Evolutionary conservation across 2,888 invertebrate species (phyloP).

Genomic region (Leptopilina syphax): DNA sequence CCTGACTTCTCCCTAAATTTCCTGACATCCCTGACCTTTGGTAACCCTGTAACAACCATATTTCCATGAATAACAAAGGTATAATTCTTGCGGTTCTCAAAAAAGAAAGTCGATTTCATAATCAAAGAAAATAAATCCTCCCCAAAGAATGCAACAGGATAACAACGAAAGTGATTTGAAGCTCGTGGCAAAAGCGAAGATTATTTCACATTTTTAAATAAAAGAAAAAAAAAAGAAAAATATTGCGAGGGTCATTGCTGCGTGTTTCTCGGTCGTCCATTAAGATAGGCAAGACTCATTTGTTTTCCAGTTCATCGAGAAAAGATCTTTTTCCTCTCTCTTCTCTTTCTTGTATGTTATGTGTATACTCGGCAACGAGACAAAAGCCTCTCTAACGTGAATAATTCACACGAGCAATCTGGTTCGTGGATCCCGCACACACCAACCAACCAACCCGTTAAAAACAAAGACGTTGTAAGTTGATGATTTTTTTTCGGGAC

Average conservation of each 20-base stretch:
- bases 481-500: slow-evolving; percentile 47
- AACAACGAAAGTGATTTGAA: neutral
- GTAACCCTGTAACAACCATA: too few species aligned
- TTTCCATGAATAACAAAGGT: too few species aligned
- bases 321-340: slow-evolving; percentile 51
- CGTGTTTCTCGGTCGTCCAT: slow-evolving; percentile 41
- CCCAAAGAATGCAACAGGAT: neutral
- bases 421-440: slow-evolving; percentile 54
- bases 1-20: too few species aligned
- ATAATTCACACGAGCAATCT: slow-evolving; percentile 56
- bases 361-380: slow-evolving; percentile 20
- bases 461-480: slow-evolving; percentile 51
- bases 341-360: slow-evolving; percentile 10
- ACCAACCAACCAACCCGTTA: neutral
- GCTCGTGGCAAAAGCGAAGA: neutral
- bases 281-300: slow-evolving; percentile 44
- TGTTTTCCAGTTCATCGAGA: slow-evolving; percentile 52
- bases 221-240: neutral
- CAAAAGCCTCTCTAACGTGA: slow-evolving; percentile 10
- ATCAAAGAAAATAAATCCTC: neutral
- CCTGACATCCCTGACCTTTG: too few species aligned
- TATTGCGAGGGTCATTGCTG: slow-evolving; percentile 47
- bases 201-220: neutral
- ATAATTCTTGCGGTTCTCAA: neutral
- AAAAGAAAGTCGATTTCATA: neutral